Conservation (phyloP, 2,797 vertebrate genomes). For the Heterohyrax brucei region DNA sequence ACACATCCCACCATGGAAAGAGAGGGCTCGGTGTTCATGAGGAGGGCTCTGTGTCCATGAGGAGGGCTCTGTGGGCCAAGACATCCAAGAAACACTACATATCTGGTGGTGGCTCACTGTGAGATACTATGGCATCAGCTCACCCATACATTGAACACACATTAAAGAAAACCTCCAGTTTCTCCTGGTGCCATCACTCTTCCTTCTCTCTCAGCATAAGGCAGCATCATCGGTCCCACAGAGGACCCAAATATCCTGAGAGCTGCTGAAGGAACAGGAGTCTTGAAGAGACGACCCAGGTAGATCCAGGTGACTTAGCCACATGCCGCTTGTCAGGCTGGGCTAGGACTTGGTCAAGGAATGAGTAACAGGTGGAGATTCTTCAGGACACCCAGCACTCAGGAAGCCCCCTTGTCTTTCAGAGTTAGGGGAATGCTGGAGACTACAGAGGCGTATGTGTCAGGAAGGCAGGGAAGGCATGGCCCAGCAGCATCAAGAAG, state of each 20-base stretch:
- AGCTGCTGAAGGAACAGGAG: no score
- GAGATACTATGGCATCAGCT: no score
- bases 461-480: background rate
- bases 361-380: background rate
- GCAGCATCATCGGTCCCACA: no score
- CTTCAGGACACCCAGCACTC: background rate
- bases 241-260: background rate
- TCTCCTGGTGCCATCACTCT: background rate
- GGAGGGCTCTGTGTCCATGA: background rate
- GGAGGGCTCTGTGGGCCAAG: background rate
- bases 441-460: background rate
- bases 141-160: background rate
- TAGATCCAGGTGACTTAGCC: background rate
- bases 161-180: background rate
- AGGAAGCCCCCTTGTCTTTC: background rate
- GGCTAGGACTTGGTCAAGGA: background rate
- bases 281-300: background rate
- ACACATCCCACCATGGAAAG: background rate
- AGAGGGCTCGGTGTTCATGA: background rate
- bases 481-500: fast-evolving
- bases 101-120: no score
- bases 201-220: background rate
- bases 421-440: background rate
- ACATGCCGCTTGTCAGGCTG: fast-evolving
- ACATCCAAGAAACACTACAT: background rate